These are phyloP conservation scores for Alectura lathami DNA, from an alignment of 2,113 vertebrate genomes.

Conservation along the genomic window DNA sequence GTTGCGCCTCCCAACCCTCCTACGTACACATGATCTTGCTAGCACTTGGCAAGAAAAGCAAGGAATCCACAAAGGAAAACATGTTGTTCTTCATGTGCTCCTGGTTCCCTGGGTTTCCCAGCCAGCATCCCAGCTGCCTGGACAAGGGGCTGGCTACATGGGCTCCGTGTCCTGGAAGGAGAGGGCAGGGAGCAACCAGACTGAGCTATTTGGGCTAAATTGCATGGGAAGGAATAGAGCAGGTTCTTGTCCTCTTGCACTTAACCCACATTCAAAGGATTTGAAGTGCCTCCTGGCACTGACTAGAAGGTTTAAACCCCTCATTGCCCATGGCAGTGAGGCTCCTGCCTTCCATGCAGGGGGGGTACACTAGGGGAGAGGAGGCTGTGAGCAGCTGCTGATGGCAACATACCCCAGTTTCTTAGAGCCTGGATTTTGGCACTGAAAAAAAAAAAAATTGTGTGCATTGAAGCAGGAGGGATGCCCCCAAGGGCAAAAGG, in stretches of 20 bases:
- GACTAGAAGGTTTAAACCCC: neutral
- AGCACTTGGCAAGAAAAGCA: neutral
- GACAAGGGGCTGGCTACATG: accelerated
- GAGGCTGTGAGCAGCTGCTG: neutral
- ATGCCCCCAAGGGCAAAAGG: neutral
- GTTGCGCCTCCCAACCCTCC: neutral
- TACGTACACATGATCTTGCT: neutral
- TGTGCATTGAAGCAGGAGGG: neutral
- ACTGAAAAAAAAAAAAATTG: neutral
- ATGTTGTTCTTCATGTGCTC: neutral
- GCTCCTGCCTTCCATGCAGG: neutral
- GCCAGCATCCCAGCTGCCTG: neutral
- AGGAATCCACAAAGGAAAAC: neutral
- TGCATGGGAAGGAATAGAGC: neutral
- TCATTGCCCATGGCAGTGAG: neutral
- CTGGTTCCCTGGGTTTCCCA: neutral
- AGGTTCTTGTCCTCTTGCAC: neutral
- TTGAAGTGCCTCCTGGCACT: neutral
- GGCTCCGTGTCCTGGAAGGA: neutral
- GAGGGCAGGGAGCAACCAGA: neutral
- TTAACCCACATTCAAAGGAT: neutral
- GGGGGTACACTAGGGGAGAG: accelerated
- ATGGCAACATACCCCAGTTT: neutral
- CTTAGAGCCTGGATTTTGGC: neutral
- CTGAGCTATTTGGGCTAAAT: neutral